Percentiles rank a stretch among this genome's conserved stretches.
These are phyloP conservation scores for Mycalesis mineus DNA, from an alignment of 2,888 invertebrate species.

Conservation along the genomic window DNA sequence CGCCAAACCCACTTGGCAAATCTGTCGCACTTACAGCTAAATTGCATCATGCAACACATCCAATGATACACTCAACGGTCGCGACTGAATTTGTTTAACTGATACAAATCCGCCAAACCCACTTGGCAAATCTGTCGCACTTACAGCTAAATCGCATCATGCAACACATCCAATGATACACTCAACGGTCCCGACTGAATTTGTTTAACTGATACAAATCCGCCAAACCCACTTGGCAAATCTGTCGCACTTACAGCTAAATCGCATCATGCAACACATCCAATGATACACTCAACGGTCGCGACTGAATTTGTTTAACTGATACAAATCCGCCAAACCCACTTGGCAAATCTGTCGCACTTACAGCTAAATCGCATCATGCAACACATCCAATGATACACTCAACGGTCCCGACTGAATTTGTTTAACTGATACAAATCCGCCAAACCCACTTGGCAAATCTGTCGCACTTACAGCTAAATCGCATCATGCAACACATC, in stretches of 20 bases:
- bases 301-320: too few relatives aligned
- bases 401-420: too few relatives aligned
- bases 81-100: too few relatives aligned
- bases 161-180: conserved; percentile 19
- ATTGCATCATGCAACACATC: conserved; percentile 13
- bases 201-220: too few relatives aligned
- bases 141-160: conserved; percentile 2
- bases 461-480: background rate
- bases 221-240: too few relatives aligned
- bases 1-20: background rate
- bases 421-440: background rate
- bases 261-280: too few relatives aligned
- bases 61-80: conserved; percentile 17
- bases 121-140: background rate
- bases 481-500: conserved; percentile 14
- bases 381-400: too few relatives aligned
- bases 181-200: conserved; percentile 10
- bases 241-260: too few relatives aligned
- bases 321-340: too few relatives aligned
- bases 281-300: too few relatives aligned
- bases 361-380: too few relatives aligned
- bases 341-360: too few relatives aligned
- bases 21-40: background rate
- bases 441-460: background rate
- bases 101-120: background rate